Percentiles rank a stretch among this genome's conserved stretches.
phyloP scores from a whole-genome alignment of 2,113 vertebrate species.

The Saccopteryx bilineata region DNA sequence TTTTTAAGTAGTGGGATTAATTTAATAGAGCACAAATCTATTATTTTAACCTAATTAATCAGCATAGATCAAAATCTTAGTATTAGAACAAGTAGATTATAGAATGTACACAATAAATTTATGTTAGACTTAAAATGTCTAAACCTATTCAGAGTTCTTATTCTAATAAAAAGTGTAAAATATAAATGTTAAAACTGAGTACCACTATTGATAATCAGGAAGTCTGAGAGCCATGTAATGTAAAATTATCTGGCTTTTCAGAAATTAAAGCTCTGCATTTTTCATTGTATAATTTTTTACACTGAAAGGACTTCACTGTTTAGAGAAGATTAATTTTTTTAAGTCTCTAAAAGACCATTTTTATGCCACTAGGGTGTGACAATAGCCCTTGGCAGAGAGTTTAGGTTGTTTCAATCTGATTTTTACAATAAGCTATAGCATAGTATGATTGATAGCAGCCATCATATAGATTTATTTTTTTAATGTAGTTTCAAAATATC shows the following conservation, averaged over 20 bases:
- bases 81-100: slow-evolving; percentile 75
- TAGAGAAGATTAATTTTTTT: slow-evolving; percentile 84
- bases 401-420: slow-evolving; percentile 81
- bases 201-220: slow-evolving; percentile 68
- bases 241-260: slow-evolving; percentile 86
- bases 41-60: slow-evolving; percentile 82
- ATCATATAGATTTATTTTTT: slow-evolving; percentile 45
- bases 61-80: slow-evolving; percentile 78
- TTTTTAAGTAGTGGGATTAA: slow-evolving; percentile 62
- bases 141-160: slow-evolving; percentile 76
- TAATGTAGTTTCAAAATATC: slow-evolving; percentile 55
- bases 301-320: slow-evolving; percentile 86
- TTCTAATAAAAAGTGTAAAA: slow-evolving; percentile 79
- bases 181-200: slow-evolving; percentile 78
- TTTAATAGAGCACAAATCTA: slow-evolving; percentile 67
- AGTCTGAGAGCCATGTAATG: slow-evolving; percentile 80
- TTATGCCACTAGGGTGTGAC: slow-evolving; percentile 77
- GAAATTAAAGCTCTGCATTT: slow-evolving; percentile 86
- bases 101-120: slow-evolving; percentile 75
- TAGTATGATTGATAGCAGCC: slow-evolving; percentile 70
- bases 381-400: slow-evolving; percentile 80
- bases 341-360: slow-evolving; percentile 81
- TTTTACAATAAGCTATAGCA: slow-evolving; percentile 80
- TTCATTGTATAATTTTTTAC: slow-evolving; percentile 86
- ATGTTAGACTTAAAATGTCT: slow-evolving; percentile 79